Conservation (phyloP, 2,113 vertebrate species). For the Microtus montanus region DNA sequence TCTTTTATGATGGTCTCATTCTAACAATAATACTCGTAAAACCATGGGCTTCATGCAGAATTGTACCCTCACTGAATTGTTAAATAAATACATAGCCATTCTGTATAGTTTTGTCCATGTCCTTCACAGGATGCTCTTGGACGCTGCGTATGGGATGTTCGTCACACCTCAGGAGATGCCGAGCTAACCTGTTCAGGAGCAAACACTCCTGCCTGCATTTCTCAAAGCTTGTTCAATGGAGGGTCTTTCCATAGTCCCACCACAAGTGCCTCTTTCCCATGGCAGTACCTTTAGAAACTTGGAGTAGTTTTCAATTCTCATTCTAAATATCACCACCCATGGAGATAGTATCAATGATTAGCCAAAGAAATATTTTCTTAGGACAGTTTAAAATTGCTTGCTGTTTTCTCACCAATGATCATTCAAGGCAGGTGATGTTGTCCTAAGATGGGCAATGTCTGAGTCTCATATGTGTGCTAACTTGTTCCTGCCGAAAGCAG, state of each 20-base stretch:
- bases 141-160: not conserved
- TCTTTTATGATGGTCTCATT: not conserved
- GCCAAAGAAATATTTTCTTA: constrained; percentile 24
- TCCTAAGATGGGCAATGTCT: not conserved
- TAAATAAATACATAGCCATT: not conserved
- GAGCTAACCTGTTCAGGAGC: not conserved
- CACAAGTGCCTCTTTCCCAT: not conserved
- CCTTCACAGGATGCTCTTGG: not conserved
- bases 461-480: constrained; percentile 6
- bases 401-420: constrained; percentile 16
- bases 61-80: constrained; percentile 14
- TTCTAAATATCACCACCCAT: constrained; percentile 5
- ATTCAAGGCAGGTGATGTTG: not conserved
- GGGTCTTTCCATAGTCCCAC: not conserved
- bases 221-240: not conserved
- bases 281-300: not conserved
- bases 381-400: constrained; percentile 55
- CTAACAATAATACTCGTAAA: constrained; percentile 13
- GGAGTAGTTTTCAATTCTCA: not conserved
- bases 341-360: constrained; percentile 31
- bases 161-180: not conserved
- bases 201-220: not conserved
- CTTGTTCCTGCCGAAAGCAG: constrained; percentile 22
- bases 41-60: not conserved
- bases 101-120: not conserved